Percentiles rank a stretch among this genome's conserved stretches.
Evolutionary conservation across 2,888 invertebrate species (phyloP).

Genomic region (Neoitamus cyanurus): DNA sequence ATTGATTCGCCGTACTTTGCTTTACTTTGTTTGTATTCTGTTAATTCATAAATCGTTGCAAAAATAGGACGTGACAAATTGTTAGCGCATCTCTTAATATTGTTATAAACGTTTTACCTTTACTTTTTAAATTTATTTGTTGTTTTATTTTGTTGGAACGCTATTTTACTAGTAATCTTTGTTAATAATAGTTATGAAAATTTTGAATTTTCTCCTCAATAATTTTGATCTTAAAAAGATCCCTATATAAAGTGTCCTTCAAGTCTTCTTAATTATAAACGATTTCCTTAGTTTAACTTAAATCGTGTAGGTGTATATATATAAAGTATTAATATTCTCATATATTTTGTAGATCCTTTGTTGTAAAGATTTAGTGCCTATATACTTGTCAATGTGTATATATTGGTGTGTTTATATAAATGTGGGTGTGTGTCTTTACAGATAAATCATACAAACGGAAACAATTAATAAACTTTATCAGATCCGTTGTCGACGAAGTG

Average conservation of each 20-base stretch:
- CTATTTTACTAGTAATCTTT: constrained; percentile 45
- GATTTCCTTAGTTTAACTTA: constrained; percentile 45
- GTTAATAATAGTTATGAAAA: constrained; percentile 50
- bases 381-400: constrained; percentile 46
- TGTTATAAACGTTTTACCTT: constrained; percentile 39
- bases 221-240: constrained; percentile 51
- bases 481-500: constrained; percentile 26
- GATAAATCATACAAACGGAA: constrained; percentile 28
- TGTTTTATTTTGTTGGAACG: constrained; percentile 45
- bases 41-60: constrained; percentile 62
- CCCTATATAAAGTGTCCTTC: constrained; percentile 43
- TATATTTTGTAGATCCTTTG: constrained; percentile 45
- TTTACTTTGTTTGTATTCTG: constrained; percentile 53
- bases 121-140: constrained; percentile 37
- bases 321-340: constrained; percentile 44
- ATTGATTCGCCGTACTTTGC: constrained; percentile 29
- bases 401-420: constrained; percentile 45
- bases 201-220: constrained; percentile 49
- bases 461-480: constrained; percentile 30
- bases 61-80: constrained; percentile 66
- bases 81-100: constrained; percentile 40
- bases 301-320: constrained; percentile 46
- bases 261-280: constrained; percentile 46
- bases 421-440: constrained; percentile 44
- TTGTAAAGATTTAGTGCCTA: constrained; percentile 45